These are phyloP conservation scores for Acanthosepion lycidas DNA, from an alignment of 2,888 invertebrate species.

Conservation along the genomic window DNA sequence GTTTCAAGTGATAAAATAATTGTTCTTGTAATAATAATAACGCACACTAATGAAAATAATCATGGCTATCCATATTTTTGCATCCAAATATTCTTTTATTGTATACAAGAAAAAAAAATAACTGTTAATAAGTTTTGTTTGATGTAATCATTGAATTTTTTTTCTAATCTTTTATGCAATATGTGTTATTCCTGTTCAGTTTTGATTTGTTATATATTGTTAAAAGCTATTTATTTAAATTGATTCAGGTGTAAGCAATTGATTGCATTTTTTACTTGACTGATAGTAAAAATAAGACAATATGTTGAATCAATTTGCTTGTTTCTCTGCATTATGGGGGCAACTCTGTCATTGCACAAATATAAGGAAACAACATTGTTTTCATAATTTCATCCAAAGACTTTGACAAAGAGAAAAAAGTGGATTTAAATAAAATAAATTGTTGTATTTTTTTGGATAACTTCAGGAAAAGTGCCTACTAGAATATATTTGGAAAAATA, in stretches of 20 bases:
- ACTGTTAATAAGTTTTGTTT: not conserved
- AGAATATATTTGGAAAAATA: too few species aligned
- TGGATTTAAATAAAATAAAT: too few species aligned
- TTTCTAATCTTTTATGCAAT: not conserved
- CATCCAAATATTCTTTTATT: not conserved
- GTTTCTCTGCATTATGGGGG: not conserved
- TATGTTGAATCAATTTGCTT: not conserved
- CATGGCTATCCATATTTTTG: not conserved
- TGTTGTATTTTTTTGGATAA: too few species aligned
- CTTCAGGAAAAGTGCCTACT: too few species aligned
- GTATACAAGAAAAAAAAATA: not conserved
- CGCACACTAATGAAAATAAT: not conserved
- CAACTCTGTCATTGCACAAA: not conserved
- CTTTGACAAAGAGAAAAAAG: too few species aligned
- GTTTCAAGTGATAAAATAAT: not conserved
- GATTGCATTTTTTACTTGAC: not conserved
- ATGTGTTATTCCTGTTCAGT: not conserved
- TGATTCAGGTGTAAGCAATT: not conserved
- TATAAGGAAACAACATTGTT: too few species aligned
- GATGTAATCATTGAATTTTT: not conserved
- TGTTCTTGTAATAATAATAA: not conserved
- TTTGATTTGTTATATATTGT: not conserved
- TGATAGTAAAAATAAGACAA: not conserved
- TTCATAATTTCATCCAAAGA: too few species aligned
- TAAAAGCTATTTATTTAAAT: not conserved